These are phyloP conservation scores for Rhagologus leucostigma DNA, from an alignment of 2,113 vertebrate species.

Conservation along the genomic window DNA sequence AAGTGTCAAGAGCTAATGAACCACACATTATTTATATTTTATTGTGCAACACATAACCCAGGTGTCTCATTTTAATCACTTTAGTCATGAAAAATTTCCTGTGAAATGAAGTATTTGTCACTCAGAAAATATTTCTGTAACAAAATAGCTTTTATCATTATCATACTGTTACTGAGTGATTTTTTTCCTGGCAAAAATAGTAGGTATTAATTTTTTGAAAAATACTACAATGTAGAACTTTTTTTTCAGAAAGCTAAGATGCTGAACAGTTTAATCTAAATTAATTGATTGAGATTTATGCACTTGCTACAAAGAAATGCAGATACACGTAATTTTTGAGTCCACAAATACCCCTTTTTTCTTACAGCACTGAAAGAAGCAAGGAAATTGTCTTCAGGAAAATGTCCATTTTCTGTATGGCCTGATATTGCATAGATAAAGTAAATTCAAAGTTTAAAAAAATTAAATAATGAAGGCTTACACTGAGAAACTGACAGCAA, in stretches of 20 bases:
- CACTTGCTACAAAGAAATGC: background rate
- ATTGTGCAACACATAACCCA: background rate
- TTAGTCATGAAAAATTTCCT: background rate
- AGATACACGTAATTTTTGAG: background rate
- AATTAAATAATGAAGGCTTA: background rate
- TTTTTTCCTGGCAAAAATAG: background rate
- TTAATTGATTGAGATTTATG: background rate
- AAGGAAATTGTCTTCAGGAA: background rate
- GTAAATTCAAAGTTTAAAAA: background rate
- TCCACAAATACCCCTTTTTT: background rate
- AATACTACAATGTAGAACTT: background rate
- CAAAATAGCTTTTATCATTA: background rate
- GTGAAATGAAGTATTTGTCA: background rate
- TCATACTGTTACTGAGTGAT: background rate
- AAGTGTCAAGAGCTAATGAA: background rate
- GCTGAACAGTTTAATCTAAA: background rate
- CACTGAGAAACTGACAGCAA: background rate
- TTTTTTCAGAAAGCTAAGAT: background rate
- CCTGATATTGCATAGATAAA: background rate
- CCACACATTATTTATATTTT: background rate
- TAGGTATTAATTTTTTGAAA: background rate
- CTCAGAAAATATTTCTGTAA: background rate
- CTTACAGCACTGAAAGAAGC: background rate
- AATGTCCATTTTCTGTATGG: accelerated
- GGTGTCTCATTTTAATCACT: background rate